Percentiles rank a stretch among this genome's conserved stretches.
These are phyloP conservation scores for Bothrops jararaca DNA, from an alignment of 2,113 vertebrate species.

Conservation along the genomic window DNA sequence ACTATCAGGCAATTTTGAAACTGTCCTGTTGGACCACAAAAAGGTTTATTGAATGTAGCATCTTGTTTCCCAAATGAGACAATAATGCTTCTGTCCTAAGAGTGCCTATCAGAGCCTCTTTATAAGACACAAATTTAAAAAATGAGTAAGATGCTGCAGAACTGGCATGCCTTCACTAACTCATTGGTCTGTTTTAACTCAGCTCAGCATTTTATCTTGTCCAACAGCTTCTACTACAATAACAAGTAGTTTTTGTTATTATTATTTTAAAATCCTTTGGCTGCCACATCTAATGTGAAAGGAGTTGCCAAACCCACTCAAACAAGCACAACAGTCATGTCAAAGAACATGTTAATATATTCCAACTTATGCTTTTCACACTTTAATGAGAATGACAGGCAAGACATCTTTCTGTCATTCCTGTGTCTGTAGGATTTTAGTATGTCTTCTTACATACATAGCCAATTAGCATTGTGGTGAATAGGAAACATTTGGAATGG, in stretches of 20 bases:
- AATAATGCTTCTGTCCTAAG: neutral
- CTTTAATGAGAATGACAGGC: conserved; percentile 1
- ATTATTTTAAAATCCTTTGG: neutral
- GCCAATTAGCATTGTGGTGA: neutral
- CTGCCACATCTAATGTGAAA: neutral
- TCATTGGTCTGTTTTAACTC: neutral
- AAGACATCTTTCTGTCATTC: neutral
- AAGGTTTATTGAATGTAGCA: neutral
- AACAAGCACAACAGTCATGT: neutral
- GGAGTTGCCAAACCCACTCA: neutral
- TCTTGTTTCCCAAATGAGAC: neutral
- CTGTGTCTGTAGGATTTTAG: neutral
- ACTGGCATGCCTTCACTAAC: neutral
- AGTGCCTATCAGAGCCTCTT: neutral
- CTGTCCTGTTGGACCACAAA: neutral
- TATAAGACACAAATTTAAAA: neutral
- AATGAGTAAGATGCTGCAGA: neutral
- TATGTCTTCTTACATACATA: neutral
- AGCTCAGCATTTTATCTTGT: neutral
- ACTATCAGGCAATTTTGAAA: neutral
- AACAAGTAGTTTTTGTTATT: neutral
- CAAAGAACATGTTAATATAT: conserved; percentile 1
- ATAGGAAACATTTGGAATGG: neutral
- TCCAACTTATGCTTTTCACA: neutral
- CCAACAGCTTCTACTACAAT: neutral